These are phyloP conservation scores for Periplaneta americana DNA, from an alignment of 1,140 invertebrate genomes.

Conservation along the genomic window DNA sequence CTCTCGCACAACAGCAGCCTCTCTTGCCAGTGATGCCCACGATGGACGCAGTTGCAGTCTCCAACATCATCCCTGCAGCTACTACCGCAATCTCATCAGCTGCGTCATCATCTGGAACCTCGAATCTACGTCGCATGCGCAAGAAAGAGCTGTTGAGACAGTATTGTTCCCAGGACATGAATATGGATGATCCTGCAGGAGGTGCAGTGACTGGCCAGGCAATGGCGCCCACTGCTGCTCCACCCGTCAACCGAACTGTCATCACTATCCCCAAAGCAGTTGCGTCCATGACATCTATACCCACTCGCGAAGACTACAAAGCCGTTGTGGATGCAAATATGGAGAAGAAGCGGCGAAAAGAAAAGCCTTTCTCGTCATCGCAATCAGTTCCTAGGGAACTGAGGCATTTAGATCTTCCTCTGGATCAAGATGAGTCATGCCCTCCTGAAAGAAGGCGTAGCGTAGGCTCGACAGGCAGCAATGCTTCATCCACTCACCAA, in stretches of 20 bases:
- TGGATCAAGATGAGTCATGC: slow-evolving; percentile 38
- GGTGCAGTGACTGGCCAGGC: slow-evolving; percentile 27
- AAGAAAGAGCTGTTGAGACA: slow-evolving; percentile 82
- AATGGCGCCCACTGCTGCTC: slow-evolving; percentile 47
- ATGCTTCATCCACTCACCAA: slow-evolving; percentile 17
- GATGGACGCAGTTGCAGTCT: slow-evolving; percentile 23
- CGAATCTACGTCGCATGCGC: slow-evolving; percentile 75
- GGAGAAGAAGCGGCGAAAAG: slow-evolving; percentile 64
- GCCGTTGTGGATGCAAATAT: slow-evolving; percentile 53
- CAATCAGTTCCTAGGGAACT: slow-evolving; percentile 45
- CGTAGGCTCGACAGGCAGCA: slow-evolving; percentile 38
- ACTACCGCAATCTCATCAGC: slow-evolving; percentile 20
- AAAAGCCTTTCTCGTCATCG: slow-evolving; percentile 33
- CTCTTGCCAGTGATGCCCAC: slow-evolving; percentile 27
- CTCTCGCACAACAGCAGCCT: slow-evolving; percentile 47
- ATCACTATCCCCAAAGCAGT: slow-evolving; percentile 83
- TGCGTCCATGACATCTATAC: slow-evolving; percentile 77
- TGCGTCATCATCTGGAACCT: slow-evolving; percentile 47
- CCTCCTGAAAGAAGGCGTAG: slow-evolving; percentile 38
- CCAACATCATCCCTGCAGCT: slow-evolving; percentile 26
- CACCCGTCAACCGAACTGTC: slow-evolving; percentile 59
- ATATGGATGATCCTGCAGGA: slow-evolving; percentile 63
- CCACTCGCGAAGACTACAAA: slow-evolving; percentile 76
- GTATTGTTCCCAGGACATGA: slow-evolving; percentile 82
- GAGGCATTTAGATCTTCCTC: slow-evolving; percentile 42